Evolutionary conservation across 2,888 invertebrate species (phyloP), one percentile per base, ranked within the genome.

Genomic region (Onthophagus sagittarius): DNA sequence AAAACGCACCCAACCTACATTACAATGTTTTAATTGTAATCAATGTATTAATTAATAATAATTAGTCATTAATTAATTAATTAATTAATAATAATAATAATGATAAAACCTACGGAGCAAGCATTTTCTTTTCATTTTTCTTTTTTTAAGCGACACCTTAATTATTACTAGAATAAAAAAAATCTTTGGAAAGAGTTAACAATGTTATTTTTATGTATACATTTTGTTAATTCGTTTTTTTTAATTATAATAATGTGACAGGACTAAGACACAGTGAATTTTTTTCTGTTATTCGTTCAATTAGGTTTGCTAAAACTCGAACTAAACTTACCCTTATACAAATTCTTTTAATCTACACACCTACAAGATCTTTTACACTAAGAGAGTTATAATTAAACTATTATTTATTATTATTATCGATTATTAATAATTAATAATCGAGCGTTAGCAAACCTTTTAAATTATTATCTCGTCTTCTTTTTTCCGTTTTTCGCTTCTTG

Each of bases 131-230:
- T 53, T 3, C 1, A 2, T 23, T 23, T 3, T 23, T 23, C 3
- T 23, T 23, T 23, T 23, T 23, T 23, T 23, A 3, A 83, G 83
- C 83, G 80, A 81, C 79, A 83, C 79, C 83, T 83, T 84, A 78
- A 79, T 81, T 83, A 83, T 84, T 80, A 23, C 23, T 23, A 23
- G 23, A 23, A 23, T 23, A 80, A 84, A 84, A 83, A 82, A 85
- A 85, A 85, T 85, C 85, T 85, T 85, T 85, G 85, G 85, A 85
- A 85, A 85, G 83, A 85, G 84, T 84, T 85, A 85, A 85, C 85
- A 85, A 84, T 84, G 84, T 81, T 83, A 83, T 78, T 83, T 83
- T 82, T 84, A 85, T 85, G 84, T 85, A 85, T 85, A 85, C 84
- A 83, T 82, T 53, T 82, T 80, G 77, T 83, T 85, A 85, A 85